phyloP scores from a whole-genome alignment of 2,797 vertebrate genomes.

The Carduelis carduelis region DNA sequence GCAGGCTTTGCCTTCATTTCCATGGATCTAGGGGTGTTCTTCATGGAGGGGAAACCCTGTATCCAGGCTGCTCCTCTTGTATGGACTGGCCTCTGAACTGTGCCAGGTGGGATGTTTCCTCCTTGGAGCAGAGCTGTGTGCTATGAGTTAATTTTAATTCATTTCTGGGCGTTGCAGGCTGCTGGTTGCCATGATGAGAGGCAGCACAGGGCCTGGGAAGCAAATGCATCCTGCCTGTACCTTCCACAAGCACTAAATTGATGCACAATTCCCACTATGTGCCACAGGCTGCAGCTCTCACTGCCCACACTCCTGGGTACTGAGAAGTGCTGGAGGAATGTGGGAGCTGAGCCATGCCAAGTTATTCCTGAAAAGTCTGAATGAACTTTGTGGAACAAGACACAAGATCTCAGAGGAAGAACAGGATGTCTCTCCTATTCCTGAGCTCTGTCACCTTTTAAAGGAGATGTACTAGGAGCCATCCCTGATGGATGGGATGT shows the following conservation, averaged over 20 bases:
- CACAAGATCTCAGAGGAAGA: not conserved
- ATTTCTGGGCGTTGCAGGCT: not conserved
- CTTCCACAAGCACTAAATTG: not conserved
- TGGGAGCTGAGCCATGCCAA: slow-evolving; percentile 6
- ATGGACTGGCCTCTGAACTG: not conserved
- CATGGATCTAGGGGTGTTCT: not conserved
- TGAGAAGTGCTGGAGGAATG: slow-evolving; percentile 27
- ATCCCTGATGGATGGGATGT: not conserved
- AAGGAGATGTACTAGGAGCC: not conserved
- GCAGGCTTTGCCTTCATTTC: not conserved
- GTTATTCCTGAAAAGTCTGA: slow-evolving; percentile 39
- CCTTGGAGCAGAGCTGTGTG: not conserved
- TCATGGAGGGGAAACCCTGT: not conserved
- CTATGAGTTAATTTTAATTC: slow-evolving; percentile 1
- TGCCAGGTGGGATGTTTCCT: not conserved
- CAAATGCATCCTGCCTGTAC: not conserved
- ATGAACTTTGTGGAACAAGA: not conserved
- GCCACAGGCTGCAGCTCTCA: slow-evolving; percentile 38
- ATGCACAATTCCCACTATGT: not conserved
- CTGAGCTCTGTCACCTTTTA: not conserved
- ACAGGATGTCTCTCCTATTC: not conserved
- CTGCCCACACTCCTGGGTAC: slow-evolving; percentile 39
- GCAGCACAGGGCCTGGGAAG: not conserved
- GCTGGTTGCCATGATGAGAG: slow-evolving; percentile 17
- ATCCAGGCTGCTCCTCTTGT: not conserved